Percentiles rank a stretch among this genome's conserved stretches.
Conservation (phyloP, 2,113 vertebrate species). For the Rhinoderma darwinii region DNA sequence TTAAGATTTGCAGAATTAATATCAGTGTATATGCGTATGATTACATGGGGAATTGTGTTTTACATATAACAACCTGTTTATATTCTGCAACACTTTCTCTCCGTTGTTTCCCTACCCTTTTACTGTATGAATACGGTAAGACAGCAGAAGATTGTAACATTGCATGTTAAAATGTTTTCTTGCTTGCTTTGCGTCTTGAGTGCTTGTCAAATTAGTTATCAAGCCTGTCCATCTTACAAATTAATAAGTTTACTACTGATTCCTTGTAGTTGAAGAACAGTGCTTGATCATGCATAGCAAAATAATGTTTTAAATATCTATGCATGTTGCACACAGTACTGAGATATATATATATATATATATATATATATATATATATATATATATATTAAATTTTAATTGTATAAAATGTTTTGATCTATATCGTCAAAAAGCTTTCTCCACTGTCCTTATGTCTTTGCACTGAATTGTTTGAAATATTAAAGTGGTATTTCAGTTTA, state of each 20-base stretch:
- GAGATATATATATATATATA: neutral
- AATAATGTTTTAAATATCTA: conserved; percentile 5
- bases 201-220: conserved; percentile 43
- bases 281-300: conserved; percentile 37
- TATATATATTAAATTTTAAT: too few species aligned
- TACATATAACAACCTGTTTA: conserved; percentile 67
- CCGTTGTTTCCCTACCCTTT: conserved; percentile 15
- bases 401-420: too few species aligned
- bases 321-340: neutral
- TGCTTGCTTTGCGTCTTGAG: conserved; percentile 46
- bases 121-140: neutral
- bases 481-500: too few species aligned
- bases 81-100: conserved; percentile 64
- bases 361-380: conserved; percentile 8
- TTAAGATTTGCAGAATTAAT: conserved; percentile 63
- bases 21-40: conserved; percentile 62
- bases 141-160: conserved; percentile 44
- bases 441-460: too few species aligned
- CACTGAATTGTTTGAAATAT: too few species aligned
- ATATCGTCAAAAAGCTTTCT: too few species aligned
- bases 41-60: conserved; percentile 62
- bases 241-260: conserved; percentile 42
- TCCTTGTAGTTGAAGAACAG: conserved; percentile 24
- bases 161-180: conserved; percentile 52
- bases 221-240: conserved; percentile 49